These are phyloP conservation scores for Ooceraea biroi DNA, from an alignment of 1,140 invertebrate genomes.

Conservation along the genomic window DNA sequence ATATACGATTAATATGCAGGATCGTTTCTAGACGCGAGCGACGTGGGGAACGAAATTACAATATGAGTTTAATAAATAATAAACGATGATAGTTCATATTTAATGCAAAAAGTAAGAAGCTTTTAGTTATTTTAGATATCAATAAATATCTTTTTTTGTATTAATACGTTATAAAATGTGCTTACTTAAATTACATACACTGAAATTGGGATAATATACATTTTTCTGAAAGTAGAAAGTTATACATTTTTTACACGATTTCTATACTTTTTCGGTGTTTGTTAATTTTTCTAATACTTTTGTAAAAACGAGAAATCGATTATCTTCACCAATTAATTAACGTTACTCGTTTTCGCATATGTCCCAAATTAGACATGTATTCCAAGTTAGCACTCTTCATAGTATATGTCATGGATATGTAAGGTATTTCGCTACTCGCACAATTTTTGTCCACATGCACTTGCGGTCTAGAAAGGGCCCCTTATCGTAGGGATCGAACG, in stretches of 20 bases:
- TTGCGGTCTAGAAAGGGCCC: conserved; percentile 22
- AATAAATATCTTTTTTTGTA: neutral
- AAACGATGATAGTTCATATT: neutral
- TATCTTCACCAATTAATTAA: conserved; percentile 1
- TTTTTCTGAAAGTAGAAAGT: neutral
- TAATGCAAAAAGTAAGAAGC: neutral
- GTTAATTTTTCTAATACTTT: conserved; percentile 21
- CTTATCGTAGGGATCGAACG: conserved; percentile 15
- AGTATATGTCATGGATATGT: neutral
- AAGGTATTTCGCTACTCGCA: neutral
- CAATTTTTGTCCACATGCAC: neutral
- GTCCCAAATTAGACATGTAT: conserved; percentile 1
- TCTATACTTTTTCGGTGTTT: neutral
- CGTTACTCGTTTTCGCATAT: neutral
- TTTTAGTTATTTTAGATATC: conserved; percentile 7
- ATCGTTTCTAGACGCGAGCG: conserved; percentile 24
- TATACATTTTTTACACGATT: neutral
- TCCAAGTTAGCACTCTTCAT: neutral
- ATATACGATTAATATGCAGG: conserved; percentile 5
- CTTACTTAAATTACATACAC: neutral
- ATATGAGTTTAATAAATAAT: neutral
- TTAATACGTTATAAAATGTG: conserved; percentile 7
- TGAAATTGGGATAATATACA: no score
- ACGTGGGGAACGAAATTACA: neutral
- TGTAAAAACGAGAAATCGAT: neutral